Conservation (phyloP, 2,113 vertebrate species). For the Eudyptes chrysolophus region DNA sequence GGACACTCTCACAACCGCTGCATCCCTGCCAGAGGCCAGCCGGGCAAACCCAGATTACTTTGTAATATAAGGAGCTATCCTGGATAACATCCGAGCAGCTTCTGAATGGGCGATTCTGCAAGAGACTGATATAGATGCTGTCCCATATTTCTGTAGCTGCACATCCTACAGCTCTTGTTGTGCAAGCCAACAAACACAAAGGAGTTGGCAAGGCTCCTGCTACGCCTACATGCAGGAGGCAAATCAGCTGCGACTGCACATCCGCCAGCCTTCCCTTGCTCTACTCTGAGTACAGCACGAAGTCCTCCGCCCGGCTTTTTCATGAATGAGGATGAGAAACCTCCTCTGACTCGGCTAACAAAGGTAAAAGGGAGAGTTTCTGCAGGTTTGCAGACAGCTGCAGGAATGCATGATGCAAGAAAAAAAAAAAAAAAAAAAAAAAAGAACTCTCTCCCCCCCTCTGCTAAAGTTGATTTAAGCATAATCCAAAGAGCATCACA, state of each 20-base stretch:
- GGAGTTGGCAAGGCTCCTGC: slow-evolving; percentile 24
- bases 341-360: not conserved
- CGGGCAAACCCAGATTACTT: not conserved
- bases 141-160: not conserved
- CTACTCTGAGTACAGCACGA: not conserved
- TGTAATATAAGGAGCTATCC: not conserved
- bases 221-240: not conserved
- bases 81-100: not conserved
- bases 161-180: not conserved
- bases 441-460: no score
- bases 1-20: accelerated
- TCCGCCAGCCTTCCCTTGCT: not conserved
- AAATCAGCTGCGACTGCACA: not conserved
- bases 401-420: accelerated
- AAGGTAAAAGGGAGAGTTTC: not conserved
- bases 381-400: not conserved
- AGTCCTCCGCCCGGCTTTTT: not conserved
- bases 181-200: slow-evolving; percentile 14
- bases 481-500: accelerated
- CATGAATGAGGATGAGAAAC: slow-evolving; percentile 6
- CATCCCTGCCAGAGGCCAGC: not conserved
- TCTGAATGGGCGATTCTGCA: not conserved
- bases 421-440: no score
- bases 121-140: not conserved
- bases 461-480: not conserved